phyloP scores from a whole-genome alignment of 2,797 vertebrate species.

The Sparus aurata region DNA sequence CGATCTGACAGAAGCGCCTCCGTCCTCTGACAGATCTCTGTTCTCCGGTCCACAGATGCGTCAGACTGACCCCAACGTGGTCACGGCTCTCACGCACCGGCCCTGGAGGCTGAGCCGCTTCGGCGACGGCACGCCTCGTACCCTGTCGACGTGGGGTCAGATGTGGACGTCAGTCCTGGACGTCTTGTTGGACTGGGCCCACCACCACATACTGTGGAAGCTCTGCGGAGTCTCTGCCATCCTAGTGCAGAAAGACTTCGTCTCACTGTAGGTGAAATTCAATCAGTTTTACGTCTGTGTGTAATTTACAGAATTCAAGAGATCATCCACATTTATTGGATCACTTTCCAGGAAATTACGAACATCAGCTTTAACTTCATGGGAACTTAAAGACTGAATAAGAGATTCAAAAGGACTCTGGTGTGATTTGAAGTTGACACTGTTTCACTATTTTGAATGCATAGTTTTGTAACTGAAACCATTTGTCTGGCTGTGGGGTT shows the following conservation, averaged over 20 bases:
- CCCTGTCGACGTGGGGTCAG: constrained; percentile 84
- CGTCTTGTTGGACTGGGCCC: constrained; percentile 92
- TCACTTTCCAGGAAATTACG: too few species aligned
- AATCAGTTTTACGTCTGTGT: background rate
- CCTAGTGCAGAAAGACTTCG: constrained; percentile 92
- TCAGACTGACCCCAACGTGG: constrained; percentile 88
- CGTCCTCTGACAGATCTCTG: constrained; percentile 67
- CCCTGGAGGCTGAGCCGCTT: constrained; percentile 92
- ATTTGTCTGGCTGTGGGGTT: background rate
- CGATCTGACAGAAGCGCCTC: background rate
- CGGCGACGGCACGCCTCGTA: constrained; percentile 87
- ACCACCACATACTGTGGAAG: constrained; percentile 92
- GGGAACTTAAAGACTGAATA: too few species aligned
- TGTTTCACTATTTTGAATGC: background rate
- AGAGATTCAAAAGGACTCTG: background rate
- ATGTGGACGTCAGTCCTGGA: constrained; percentile 86
- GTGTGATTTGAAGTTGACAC: background rate
- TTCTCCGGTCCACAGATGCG: constrained; percentile 87
- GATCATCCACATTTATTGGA: too few species aligned
- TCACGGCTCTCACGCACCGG: constrained; percentile 92
- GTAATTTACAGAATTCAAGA: background rate
- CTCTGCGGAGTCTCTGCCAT: constrained; percentile 93
- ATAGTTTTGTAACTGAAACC: background rate
- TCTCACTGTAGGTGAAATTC: constrained; percentile 89
- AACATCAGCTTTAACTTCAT: too few species aligned